Evolutionary conservation across 2,797 vertebrate genomes (phyloP).

Genomic region (Characodon lateralis): DNA sequence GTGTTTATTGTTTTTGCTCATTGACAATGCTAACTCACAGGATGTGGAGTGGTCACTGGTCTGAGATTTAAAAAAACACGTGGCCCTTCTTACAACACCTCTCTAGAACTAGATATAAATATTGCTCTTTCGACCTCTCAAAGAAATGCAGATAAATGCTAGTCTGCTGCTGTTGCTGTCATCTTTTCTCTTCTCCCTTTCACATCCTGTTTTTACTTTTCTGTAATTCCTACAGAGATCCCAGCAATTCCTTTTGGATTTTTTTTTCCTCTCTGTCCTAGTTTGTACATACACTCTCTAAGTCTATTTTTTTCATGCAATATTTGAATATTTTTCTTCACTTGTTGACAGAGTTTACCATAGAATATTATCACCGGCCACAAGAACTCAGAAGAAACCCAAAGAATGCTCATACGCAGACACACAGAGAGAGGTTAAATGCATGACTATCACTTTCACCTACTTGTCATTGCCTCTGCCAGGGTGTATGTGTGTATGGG

Average conservation of each 20-base stretch:
- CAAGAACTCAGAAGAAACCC: constrained; percentile 48
- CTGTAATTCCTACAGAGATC: not conserved
- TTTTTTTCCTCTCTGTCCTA: constrained; percentile 5
- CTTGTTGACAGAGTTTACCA: constrained; percentile 50
- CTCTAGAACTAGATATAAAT: not conserved
- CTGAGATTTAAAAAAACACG: not conserved
- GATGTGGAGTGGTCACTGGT: not conserved
- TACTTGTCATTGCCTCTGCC: not conserved
- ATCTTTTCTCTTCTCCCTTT: not conserved
- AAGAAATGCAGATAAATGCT: not conserved
- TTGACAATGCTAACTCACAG: not conserved
- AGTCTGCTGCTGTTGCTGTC: not conserved
- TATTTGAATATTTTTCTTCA: constrained; percentile 24
- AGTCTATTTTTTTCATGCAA: not conserved
- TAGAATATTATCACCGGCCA: constrained; percentile 42
- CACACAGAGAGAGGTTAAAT: constrained; percentile 11
- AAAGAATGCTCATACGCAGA: constrained; percentile 28
- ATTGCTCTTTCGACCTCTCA: not conserved
- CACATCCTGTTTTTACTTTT: not conserved
- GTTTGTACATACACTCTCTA: constrained; percentile 5
- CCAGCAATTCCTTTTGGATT: not conserved
- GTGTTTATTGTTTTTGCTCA: not conserved
- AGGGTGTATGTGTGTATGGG: not conserved
- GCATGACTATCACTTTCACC: constrained; percentile 14
- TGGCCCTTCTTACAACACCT: not conserved